These are phyloP conservation scores for Ctenomys sociabilis DNA, from an alignment of 2,113 vertebrate genomes.

Conservation along the genomic window DNA sequence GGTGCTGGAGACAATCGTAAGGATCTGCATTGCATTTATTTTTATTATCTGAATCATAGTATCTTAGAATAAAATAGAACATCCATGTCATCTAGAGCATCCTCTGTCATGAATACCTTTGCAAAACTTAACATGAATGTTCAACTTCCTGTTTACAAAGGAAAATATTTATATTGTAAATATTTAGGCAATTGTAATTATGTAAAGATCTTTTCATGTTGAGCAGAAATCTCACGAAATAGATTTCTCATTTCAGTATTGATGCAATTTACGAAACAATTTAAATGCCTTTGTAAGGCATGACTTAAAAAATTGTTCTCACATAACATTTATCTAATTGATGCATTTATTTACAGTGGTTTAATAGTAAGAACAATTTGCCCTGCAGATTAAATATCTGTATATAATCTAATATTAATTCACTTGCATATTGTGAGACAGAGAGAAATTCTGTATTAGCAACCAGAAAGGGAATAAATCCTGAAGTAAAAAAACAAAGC, in stretches of 20 bases:
- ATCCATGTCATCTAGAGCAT: neutral
- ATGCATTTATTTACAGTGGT: neutral
- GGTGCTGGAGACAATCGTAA: neutral
- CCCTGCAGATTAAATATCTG: neutral
- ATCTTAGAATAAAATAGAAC: neutral
- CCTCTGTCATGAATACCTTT: neutral
- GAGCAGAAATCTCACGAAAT: neutral
- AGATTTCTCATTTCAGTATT: neutral
- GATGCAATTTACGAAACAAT: neutral
- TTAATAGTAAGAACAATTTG: slow-evolving; percentile 16
- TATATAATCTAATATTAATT: neutral
- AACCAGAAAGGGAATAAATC: neutral
- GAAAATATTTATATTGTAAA: neutral
- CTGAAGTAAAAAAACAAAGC: neutral
- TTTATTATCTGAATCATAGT: neutral
- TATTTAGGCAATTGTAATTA: neutral
- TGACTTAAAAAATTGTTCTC: neutral
- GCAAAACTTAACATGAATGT: neutral
- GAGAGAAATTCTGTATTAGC: neutral
- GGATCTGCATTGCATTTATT: neutral
- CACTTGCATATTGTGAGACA: neutral
- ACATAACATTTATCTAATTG: slow-evolving; percentile 12
- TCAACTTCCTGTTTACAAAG: neutral
- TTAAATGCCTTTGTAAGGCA: neutral
- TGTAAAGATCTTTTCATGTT: neutral